A percentile compares a stretch with the other conserved stretches of the same genome.
These are phyloP conservation scores for Whitmania pigra DNA, from an alignment of 1,140 invertebrate genomes.

Conservation along the genomic window DNA sequence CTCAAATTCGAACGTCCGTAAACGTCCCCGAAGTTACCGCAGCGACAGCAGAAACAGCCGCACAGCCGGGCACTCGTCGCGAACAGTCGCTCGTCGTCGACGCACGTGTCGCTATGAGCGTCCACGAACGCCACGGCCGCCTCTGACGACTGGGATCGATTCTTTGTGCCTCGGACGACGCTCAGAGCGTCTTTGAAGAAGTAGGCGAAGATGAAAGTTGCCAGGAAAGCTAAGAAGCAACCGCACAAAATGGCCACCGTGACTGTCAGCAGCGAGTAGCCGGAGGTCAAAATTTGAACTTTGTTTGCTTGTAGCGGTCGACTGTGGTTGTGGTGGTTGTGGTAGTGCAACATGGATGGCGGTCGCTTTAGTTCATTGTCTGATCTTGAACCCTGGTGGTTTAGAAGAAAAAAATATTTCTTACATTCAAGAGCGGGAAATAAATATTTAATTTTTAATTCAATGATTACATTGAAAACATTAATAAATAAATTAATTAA, in stretches of 20 bases:
- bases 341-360: neutral
- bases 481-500: neutral
- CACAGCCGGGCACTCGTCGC: neutral
- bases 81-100: neutral
- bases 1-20: neutral
- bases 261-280: neutral
- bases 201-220: slow-evolving; percentile 20
- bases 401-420: neutral
- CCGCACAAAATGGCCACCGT: slow-evolving; percentile 13
- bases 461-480: neutral
- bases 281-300: neutral
- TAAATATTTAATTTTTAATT: too few species aligned
- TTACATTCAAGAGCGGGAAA: neutral
- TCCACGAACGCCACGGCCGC: neutral
- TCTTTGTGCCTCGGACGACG: neutral
- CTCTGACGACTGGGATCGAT: neutral
- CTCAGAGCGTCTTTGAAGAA: slow-evolving; percentile 18
- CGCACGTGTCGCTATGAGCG: neutral
- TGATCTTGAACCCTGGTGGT: neutral
- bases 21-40: neutral
- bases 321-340: neutral
- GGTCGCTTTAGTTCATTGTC: neutral
- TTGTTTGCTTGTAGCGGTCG: neutral
- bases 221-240: slow-evolving; percentile 6
- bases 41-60: neutral